Percentiles rank a stretch among this genome's conserved stretches.
phyloP scores from a whole-genome alignment of 2,888 invertebrate genomes.

The Epistrophella euchroma region DNA sequence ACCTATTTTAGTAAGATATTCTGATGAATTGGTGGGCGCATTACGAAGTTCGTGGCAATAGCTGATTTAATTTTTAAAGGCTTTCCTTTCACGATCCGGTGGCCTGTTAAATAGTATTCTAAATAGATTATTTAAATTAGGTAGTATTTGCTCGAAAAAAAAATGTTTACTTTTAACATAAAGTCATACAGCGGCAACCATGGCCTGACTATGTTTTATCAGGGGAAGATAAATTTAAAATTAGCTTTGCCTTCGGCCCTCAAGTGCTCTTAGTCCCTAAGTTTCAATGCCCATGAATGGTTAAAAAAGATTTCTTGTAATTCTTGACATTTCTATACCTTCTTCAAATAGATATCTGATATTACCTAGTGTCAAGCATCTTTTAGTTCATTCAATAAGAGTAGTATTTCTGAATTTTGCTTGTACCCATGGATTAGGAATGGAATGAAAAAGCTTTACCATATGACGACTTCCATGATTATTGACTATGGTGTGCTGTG shows the following conservation, averaged over 20 bases:
- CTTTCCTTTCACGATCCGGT: no score
- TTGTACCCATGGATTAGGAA: no score
- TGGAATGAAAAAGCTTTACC: slow-evolving; percentile 29
- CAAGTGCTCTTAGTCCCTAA: not conserved
- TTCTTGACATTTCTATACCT: slow-evolving; percentile 8
- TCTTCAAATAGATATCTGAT: not conserved
- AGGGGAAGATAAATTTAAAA: slow-evolving; percentile 2
- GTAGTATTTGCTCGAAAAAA: no score
- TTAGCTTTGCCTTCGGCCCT: slow-evolving; percentile 25
- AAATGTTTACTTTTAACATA: not conserved
- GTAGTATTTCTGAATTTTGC: not conserved
- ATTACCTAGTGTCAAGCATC: slow-evolving; percentile 3
- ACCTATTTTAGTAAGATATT: no score
- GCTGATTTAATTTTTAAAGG: no score
- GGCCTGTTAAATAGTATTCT: no score
- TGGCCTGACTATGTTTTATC: not conserved
- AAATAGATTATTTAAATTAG: no score
- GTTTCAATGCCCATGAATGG: not conserved
- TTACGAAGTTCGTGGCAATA: no score
- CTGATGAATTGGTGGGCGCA: no score
- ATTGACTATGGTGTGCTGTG: not conserved
- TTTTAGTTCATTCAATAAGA: not conserved
- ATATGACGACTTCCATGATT: slow-evolving; percentile 20
- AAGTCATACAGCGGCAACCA: not conserved
- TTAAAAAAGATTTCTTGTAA: not conserved